These are phyloP conservation scores for Urosaurus nigricauda DNA, from an alignment of 2,797 vertebrate genomes.

Conservation along the genomic window DNA sequence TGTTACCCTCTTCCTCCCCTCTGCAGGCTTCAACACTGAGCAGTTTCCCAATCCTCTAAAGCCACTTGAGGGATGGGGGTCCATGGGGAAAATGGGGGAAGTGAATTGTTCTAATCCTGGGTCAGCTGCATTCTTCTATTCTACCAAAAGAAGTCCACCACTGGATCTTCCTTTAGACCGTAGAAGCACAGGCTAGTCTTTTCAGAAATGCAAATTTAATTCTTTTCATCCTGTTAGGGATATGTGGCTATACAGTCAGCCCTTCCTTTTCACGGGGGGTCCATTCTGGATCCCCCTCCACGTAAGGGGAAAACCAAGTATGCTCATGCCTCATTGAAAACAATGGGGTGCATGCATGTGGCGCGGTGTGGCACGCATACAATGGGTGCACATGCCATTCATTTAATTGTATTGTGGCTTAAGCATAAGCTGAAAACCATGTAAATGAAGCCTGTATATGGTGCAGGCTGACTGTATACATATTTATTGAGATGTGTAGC, in stretches of 20 bases:
- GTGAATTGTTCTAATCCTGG: background rate
- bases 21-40: background rate
- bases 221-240: conserved; percentile 19
- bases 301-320: too few species aligned
- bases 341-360: too few species aligned
- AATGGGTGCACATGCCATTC: too few species aligned
- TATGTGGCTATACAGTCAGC: background rate
- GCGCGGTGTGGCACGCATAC: too few species aligned
- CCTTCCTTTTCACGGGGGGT: too few species aligned
- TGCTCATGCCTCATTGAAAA: too few species aligned
- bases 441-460: too few species aligned
- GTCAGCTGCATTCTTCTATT: background rate
- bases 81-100: background rate
- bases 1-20: background rate
- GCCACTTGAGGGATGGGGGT: background rate
- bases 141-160: background rate
- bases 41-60: background rate
- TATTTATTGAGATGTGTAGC: conserved; percentile 34
- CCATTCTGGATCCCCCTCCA: too few species aligned
- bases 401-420: too few species aligned
- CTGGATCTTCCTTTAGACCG: conserved; percentile 7
- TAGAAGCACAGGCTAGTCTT: conserved; percentile 24
- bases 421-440: too few species aligned
- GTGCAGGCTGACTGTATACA: background rate
- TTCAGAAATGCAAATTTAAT: conserved; percentile 13